phyloP scores from a whole-genome alignment of 2,888 invertebrate genomes.

The Hypercompe scribonia region DNA sequence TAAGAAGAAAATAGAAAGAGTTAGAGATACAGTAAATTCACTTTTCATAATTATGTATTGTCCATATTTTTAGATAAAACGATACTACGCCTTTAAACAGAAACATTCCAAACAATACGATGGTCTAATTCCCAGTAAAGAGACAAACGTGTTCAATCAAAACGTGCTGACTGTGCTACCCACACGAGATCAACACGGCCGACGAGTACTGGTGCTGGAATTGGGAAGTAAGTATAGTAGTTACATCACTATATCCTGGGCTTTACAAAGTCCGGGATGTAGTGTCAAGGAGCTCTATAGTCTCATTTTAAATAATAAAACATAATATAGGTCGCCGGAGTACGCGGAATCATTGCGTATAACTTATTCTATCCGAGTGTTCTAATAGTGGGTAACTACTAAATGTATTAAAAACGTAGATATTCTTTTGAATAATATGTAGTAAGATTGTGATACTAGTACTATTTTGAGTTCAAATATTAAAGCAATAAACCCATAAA shows the following conservation, averaged over 20 bases:
- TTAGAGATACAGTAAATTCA: too few relatives aligned
- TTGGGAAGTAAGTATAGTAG: conserved; percentile 90
- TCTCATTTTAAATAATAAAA: too few relatives aligned
- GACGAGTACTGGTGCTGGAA: conserved; percentile 92
- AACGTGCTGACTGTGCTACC: conserved; percentile 93
- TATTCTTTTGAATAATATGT: too few relatives aligned
- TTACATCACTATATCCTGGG: not conserved
- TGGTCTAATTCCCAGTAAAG: conserved; percentile 90
- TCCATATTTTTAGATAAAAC: conserved; percentile 87
- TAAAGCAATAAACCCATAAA: too few relatives aligned
- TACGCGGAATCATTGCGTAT: too few relatives aligned
- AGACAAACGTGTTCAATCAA: conserved; percentile 92
- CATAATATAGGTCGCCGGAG: not conserved
- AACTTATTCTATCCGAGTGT: too few relatives aligned
- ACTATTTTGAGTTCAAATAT: too few relatives aligned
- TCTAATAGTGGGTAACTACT: too few relatives aligned
- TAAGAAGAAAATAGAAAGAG: too few relatives aligned
- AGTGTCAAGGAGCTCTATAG: too few relatives aligned
- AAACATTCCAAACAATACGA: conserved; percentile 92
- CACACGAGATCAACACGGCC: conserved; percentile 92
- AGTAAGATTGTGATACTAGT: too few relatives aligned
- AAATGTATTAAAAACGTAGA: too few relatives aligned
- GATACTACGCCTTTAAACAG: conserved; percentile 93
- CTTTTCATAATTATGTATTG: not conserved
- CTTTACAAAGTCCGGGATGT: not conserved